Evolutionary conservation across 2,888 invertebrate species (phyloP).

Genomic region (Epinotia nisella): DNA sequence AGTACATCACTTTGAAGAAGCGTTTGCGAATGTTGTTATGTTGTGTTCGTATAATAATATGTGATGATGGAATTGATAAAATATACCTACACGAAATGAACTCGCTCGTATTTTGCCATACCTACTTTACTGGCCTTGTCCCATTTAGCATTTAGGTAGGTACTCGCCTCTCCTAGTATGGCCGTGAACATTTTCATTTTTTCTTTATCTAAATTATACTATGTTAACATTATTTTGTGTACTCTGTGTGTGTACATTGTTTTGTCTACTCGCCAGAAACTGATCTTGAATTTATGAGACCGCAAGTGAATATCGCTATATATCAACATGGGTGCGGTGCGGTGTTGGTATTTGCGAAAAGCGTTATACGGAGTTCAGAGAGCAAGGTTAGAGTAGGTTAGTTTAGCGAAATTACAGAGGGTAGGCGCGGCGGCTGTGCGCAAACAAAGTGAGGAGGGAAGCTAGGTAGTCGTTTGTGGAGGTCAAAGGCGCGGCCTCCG

Average conservation of each 20-base stretch:
- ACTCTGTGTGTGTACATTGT: too few species aligned
- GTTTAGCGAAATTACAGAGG: conserved; percentile 58
- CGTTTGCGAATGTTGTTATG: neutral
- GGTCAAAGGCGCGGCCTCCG: conserved; percentile 58
- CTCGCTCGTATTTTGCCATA: too few species aligned
- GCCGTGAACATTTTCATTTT: too few species aligned
- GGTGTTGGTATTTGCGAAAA: conserved; percentile 40
- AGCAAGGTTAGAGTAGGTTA: conserved; percentile 44
- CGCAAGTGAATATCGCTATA: neutral
- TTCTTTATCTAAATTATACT: too few species aligned
- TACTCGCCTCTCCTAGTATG: too few species aligned
- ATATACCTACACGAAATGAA: too few species aligned
- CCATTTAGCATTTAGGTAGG: too few species aligned
- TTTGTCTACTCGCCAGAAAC: too few species aligned
- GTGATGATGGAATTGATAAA: neutral
- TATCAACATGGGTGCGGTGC: conserved; percentile 7
- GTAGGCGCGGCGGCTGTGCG: conserved; percentile 57
- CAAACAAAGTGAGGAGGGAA: conserved; percentile 61
- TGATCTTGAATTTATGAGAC: neutral
- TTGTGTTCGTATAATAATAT: neutral
- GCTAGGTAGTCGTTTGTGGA: conserved; percentile 64
- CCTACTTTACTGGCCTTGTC: too few species aligned
- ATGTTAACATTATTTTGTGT: too few species aligned
- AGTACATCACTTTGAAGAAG: neutral
- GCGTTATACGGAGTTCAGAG: conserved; percentile 45